phyloP scores from a whole-genome alignment of 2,888 invertebrate species.

The Laothoe populi region DNA sequence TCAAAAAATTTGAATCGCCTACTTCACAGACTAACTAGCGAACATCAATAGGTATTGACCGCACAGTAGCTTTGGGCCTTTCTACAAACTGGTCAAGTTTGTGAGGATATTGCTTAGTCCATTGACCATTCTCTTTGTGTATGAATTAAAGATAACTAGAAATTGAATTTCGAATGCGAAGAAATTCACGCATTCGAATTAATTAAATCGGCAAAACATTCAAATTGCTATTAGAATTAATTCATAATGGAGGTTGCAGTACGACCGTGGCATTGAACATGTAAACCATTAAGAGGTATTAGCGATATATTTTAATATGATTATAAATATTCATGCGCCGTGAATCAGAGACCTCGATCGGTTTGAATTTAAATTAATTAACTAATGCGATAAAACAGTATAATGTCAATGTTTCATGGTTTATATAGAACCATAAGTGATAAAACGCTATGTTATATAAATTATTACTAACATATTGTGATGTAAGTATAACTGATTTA shows the following conservation, averaged over 20 bases:
- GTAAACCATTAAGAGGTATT: constrained; percentile 2
- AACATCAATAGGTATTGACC: too few species aligned
- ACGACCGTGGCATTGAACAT: constrained; percentile 12
- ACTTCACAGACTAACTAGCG: too few species aligned
- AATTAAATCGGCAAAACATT: not conserved
- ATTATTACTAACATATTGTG: too few species aligned
- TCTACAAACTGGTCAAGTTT: too few species aligned
- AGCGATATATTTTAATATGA: constrained; percentile 13
- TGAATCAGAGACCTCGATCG: constrained; percentile 23
- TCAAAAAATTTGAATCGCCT: too few species aligned
- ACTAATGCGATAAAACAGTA: constrained; percentile 17
- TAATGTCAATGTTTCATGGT: constrained; percentile 20
- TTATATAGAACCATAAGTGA: constrained; percentile 3
- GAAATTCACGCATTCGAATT: not conserved
- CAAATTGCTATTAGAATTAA: not conserved
- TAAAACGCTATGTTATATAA: not conserved
- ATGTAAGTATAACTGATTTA: too few species aligned
- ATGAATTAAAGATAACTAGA: too few species aligned
- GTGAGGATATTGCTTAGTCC: too few species aligned
- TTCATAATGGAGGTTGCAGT: constrained; percentile 5
- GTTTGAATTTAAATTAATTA: constrained; percentile 23
- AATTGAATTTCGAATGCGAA: too few species aligned
- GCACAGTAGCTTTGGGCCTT: too few species aligned
- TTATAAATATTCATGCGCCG: constrained; percentile 24
- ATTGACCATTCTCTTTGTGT: too few species aligned